phyloP scores from a whole-genome alignment of 2,113 vertebrate genomes.

The Calidris pygmaea region DNA sequence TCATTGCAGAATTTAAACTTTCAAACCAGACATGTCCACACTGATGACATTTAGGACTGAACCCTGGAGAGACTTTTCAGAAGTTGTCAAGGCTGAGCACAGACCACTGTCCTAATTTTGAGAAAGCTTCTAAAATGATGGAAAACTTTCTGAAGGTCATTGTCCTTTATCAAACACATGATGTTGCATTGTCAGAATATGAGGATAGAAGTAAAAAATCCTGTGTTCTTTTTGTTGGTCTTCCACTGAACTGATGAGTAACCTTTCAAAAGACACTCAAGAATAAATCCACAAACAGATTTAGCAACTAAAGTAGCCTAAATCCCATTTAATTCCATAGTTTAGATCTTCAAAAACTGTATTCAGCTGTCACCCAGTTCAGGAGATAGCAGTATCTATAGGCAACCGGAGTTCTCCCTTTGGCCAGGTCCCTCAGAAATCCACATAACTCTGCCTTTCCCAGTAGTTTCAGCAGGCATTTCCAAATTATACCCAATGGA shows the following conservation, averaged over 20 bases:
- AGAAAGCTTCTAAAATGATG: conserved; percentile 31
- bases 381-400: neutral
- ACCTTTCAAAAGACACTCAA: conserved; percentile 52
- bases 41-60: conserved; percentile 40
- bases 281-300: conserved; percentile 61
- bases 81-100: conserved; percentile 5
- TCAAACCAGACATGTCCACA: neutral
- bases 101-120: conserved; percentile 23
- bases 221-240: neutral
- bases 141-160: conserved; percentile 54
- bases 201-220: neutral
- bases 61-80: conserved; percentile 22
- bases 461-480: neutral
- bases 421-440: neutral
- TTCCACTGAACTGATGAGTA: conserved; percentile 14
- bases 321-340: conserved; percentile 51
- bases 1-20: neutral
- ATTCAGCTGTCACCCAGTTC: conserved; percentile 4
- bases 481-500: neutral
- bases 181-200: neutral
- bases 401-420: neutral
- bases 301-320: conserved; percentile 45
- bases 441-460: neutral
- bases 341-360: conserved; percentile 48
- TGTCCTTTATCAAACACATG: conserved; percentile 25